Conservation (phyloP, 2,797 vertebrate species). For the Smutsia gigantea region DNA sequence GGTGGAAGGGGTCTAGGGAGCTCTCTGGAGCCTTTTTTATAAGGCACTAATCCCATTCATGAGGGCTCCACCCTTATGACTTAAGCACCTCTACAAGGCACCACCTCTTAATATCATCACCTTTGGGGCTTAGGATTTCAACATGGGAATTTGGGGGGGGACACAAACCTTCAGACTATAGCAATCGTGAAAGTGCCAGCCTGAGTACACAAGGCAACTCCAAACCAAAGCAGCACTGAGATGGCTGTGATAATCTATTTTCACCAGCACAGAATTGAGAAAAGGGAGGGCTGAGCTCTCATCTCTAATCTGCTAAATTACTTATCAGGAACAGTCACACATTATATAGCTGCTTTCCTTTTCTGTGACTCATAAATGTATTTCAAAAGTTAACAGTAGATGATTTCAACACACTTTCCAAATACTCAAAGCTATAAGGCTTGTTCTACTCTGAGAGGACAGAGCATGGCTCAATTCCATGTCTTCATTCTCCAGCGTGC, state of each 20-base stretch:
- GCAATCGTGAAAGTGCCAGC: neutral
- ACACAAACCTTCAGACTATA: neutral
- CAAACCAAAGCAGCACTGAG: neutral
- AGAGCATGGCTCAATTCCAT: neutral
- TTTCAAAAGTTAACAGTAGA: neutral
- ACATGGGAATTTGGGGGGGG: neutral
- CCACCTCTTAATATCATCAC: neutral
- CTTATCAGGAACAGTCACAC: neutral
- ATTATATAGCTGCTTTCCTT: constrained; percentile 1
- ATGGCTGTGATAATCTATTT: neutral
- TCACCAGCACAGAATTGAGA: neutral
- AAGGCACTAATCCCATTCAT: neutral
- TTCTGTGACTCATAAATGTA: neutral
- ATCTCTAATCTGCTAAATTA: neutral
- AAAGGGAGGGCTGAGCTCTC: neutral
- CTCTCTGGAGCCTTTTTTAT: neutral
- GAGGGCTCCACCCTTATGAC: no score
- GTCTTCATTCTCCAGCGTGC: neutral
- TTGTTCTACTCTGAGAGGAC: neutral
- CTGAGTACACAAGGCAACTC: neutral
- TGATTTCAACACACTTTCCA: neutral
- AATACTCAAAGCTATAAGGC: neutral
- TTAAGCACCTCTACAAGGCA: neutral
- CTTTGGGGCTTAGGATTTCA: neutral
- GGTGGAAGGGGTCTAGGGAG: neutral